Conservation (phyloP, 2,113 vertebrate species). For the Tor tambroides region DNA sequence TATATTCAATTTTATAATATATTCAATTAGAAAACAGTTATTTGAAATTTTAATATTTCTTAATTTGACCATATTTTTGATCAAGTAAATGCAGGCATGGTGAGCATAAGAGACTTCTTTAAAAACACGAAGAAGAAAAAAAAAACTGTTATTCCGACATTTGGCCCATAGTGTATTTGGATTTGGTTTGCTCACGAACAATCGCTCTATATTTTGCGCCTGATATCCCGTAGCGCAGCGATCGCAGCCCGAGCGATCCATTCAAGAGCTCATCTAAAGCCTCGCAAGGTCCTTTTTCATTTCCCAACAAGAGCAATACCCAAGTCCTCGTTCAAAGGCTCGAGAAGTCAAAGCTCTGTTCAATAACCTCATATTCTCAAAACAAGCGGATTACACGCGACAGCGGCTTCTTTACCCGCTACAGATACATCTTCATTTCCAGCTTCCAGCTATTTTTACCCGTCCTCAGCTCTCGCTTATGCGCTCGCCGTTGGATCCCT, state of each 20-base stretch:
- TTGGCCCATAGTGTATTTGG: neutral
- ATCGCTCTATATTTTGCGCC: too few species aligned
- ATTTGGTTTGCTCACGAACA: neutral
- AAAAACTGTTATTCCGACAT: neutral
- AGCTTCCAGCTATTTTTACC: constrained; percentile 15
- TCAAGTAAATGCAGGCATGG: neutral
- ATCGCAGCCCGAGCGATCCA: neutral
- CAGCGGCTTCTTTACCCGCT: neutral
- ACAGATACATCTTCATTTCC: constrained; percentile 41
- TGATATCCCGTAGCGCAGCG: too few species aligned
- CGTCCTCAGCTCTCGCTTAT: neutral
- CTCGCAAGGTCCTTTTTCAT: constrained; percentile 11
- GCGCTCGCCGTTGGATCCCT: constrained; percentile 5
- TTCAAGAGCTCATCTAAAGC: constrained; percentile 18
- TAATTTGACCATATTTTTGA: neutral
- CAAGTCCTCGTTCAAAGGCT: neutral
- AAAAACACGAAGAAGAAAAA: neutral
- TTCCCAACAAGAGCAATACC: constrained; percentile 14
- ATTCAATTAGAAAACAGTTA: neutral
- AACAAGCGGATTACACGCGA: neutral
- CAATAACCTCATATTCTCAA: constrained; percentile 24
- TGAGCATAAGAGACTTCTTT: neutral
- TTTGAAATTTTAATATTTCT: neutral
- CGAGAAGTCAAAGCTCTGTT: constrained; percentile 17
- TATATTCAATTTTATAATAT: too few species aligned